Conservation (phyloP, 2,797 vertebrate species). For the Periparus ater region DNA sequence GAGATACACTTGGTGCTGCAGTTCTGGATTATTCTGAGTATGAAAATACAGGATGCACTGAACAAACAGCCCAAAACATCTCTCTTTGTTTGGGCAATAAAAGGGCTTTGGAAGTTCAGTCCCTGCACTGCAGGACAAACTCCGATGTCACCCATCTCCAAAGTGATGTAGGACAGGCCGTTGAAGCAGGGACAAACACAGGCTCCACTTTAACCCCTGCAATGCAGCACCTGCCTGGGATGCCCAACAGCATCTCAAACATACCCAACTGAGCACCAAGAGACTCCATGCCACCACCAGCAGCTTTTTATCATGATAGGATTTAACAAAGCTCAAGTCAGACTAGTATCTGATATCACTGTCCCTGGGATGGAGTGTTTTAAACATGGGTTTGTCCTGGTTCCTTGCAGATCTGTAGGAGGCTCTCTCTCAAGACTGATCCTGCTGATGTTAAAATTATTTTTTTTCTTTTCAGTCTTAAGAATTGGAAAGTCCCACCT, state of each 20-base stretch:
- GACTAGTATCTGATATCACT: background rate
- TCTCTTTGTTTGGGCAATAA: background rate
- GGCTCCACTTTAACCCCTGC: background rate
- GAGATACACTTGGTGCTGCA: conserved; percentile 3
- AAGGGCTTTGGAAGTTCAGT: background rate
- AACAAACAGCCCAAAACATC: background rate
- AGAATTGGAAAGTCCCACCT: background rate
- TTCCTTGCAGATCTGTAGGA: background rate
- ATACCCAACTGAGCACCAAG: background rate
- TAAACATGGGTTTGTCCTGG: background rate
- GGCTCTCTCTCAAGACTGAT: background rate
- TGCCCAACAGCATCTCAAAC: background rate
- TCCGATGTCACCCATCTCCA: background rate
- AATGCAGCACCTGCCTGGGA: background rate
- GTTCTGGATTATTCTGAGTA: background rate
- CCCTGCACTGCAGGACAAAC: background rate
- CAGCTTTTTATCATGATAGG: rapidly evolving
- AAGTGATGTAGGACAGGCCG: background rate
- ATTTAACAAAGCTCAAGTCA: background rate
- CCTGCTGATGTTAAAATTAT: background rate
- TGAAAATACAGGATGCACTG: background rate
- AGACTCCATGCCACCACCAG: background rate
- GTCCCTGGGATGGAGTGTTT: background rate
- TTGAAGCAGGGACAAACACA: background rate
- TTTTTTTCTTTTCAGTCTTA: background rate